Evolutionary conservation across 1,140 invertebrate species (phyloP), one percentile per base, ranked within the genome.

Genomic region (Cydia pomonella): DNA sequence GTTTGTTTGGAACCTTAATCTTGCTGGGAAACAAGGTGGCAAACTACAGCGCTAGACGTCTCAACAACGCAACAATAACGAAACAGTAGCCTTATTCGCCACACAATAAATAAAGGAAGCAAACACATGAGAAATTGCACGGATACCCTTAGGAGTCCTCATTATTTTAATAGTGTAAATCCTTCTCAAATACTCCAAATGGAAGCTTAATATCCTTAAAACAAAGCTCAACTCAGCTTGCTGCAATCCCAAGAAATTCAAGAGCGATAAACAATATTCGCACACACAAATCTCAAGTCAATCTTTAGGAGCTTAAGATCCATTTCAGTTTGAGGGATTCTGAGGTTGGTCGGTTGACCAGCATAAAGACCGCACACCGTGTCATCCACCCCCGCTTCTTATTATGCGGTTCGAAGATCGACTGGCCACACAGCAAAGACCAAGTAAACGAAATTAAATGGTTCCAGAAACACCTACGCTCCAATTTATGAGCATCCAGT

Each of bases 151-250:
- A 87, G 84, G 85, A 85, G 82, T 75, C 75, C 84, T 87, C 88
- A 90, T 91, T 90, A 91, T 88, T 91, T 90, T 88, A 88, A 91
- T 88, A 86, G 87, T 88, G 79, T 87, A 84, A 87, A 86, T 80
- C 78, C 73, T 33, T 33, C 21, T 29, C 4, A 2, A 9, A 3
- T 80, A 82, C 64, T 44, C 75, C 10, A 81, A 86, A 82, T 72
- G 80, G 16, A 75, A 82, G 81, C 77, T 75, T 86, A 82, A 23
- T 2, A 18, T 12, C 0, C 25, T 27, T 6, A 3, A 0, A 1
- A 41, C 74, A 87, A 13, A 82, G 80, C 72, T 72, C 69, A 76
- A 81, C 79, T 74, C 83, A 33, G 44, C 64, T 72, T 62, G 21
- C 29, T 12, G 41, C 10, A 50, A 13, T 23, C 38, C 21, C 38